These are phyloP conservation scores for Mesoligia furuncula DNA, from an alignment of 2,888 invertebrate genomes.

Conservation along the genomic window DNA sequence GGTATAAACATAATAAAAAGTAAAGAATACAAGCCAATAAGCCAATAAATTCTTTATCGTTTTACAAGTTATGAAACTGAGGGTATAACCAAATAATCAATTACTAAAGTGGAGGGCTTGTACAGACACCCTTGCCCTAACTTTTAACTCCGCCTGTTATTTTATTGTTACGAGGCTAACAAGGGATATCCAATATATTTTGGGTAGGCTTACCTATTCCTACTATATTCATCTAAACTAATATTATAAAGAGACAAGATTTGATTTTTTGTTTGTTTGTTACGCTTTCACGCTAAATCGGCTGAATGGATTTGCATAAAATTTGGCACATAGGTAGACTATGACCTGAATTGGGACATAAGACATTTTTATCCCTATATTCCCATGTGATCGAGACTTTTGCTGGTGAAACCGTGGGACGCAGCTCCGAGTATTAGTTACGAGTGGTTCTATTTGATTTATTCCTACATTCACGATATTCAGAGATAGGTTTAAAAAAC, in stretches of 20 bases:
- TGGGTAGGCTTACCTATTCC: conserved; percentile 4
- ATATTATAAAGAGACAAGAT: background rate
- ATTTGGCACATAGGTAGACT: background rate
- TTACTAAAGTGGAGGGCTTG: conserved; percentile 40
- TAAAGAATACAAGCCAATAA: background rate
- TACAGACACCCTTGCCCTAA: conserved; percentile 37
- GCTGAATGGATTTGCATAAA: background rate
- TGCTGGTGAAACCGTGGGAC: background rate
- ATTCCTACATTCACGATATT: background rate
- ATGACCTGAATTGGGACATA: background rate
- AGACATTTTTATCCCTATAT: background rate
- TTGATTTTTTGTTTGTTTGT: background rate
- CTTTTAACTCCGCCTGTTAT: conserved; percentile 47
- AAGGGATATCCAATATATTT: conserved; percentile 51
- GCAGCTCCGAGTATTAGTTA: no score
- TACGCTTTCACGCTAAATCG: background rate
- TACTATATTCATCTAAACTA: conserved; percentile 1
- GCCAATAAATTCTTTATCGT: background rate
- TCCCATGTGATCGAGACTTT: background rate
- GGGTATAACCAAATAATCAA: conserved; percentile 38
- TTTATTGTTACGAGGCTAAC: conserved; percentile 48
- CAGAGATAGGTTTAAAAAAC: background rate
- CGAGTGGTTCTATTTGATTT: background rate
- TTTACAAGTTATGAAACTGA: conserved; percentile 1
- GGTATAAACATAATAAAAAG: background rate